Evolutionary conservation across 2,797 vertebrate species (phyloP).

Genomic region (Picus viridis): DNA sequence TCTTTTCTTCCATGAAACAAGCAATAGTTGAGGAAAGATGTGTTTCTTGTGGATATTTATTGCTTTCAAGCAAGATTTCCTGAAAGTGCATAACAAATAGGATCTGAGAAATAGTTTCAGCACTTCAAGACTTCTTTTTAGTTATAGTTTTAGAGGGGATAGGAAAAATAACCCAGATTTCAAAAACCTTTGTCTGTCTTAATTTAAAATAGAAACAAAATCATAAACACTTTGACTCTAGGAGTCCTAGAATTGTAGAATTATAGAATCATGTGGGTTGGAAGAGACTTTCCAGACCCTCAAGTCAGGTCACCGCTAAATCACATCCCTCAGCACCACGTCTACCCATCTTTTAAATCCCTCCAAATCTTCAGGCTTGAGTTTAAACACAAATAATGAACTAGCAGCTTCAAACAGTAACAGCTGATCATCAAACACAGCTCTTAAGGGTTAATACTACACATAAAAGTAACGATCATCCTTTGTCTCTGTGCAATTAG

Average conservation of each 20-base stretch:
- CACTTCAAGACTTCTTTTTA: not conserved
- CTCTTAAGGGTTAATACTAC: slow-evolving; percentile 42
- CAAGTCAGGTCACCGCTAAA: too few species aligned
- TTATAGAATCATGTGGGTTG: too few species aligned
- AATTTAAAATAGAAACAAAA: accelerated
- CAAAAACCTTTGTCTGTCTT: not conserved
- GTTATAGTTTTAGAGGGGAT: not conserved
- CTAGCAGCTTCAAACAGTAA: not conserved
- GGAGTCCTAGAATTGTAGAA: not conserved
- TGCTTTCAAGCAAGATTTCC: not conserved
- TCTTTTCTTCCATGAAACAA: not conserved
- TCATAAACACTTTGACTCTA: not conserved
- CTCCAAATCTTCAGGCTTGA: not conserved
- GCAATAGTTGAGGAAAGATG: not conserved
- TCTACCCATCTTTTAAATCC: too few species aligned
- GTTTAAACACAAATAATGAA: not conserved
- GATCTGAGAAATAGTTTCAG: not conserved
- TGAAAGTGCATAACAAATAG: not conserved
- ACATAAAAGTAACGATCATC: slow-evolving; percentile 46
- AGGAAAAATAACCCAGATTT: not conserved
- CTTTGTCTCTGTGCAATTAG: slow-evolving; percentile 44
- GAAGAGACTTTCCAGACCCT: too few species aligned
- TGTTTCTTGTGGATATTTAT: not conserved
- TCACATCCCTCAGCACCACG: too few species aligned
- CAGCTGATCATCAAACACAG: not conserved